Conservation (phyloP, 1,140 invertebrate species). For the Portunus trituberculatus region DNA sequence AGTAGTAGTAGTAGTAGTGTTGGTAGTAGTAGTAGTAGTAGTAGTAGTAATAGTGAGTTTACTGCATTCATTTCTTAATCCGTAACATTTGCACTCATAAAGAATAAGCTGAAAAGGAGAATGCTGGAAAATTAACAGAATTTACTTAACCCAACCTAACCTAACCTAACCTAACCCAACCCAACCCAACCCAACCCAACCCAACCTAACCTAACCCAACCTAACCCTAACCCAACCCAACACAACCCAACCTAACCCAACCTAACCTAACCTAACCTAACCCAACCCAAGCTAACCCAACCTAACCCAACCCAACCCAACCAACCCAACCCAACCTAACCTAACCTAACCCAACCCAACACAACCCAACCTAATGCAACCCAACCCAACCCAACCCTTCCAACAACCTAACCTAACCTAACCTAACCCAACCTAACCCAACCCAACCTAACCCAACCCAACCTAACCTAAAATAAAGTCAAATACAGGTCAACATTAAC, state of each 20-base stretch:
- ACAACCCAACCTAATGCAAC: not conserved
- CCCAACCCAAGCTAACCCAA: not conserved
- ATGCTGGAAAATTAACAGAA: not conserved
- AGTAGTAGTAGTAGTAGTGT: too few relatives aligned
- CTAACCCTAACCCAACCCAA: not conserved
- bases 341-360: not conserved
- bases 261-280: constrained; percentile 12
- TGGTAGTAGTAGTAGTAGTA: too few relatives aligned
- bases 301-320: not conserved
- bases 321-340: not conserved
- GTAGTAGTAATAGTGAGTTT: too few relatives aligned
- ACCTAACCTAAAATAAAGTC: not conserved
- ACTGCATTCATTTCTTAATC: too few relatives aligned
- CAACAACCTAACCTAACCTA: not conserved
- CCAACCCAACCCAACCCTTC: not conserved
- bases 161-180: not conserved
- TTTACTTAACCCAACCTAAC: not conserved
- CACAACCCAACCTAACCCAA: not conserved
- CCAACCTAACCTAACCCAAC: not conserved
- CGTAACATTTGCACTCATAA: too few relatives aligned
- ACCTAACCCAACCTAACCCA: not conserved
- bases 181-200: not conserved
- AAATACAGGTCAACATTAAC: too few relatives aligned
- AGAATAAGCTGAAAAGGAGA: not conserved
- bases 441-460: not conserved